These are phyloP conservation scores for Pogonocichla stellata DNA, from an alignment of 2,113 vertebrate genomes.

Conservation along the genomic window DNA sequence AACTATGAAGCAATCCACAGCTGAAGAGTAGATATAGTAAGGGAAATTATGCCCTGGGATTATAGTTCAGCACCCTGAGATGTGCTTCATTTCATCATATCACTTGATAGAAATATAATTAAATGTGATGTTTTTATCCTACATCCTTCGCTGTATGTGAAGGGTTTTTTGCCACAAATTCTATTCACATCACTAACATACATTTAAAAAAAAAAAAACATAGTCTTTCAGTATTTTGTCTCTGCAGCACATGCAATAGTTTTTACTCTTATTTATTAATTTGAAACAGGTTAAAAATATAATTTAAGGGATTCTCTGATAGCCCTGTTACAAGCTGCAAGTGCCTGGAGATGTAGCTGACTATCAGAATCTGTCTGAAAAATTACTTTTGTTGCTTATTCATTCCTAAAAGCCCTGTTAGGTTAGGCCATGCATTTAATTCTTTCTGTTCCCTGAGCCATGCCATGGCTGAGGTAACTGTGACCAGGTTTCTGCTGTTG, in stretches of 20 bases:
- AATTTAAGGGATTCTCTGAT: background rate
- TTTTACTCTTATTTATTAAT: background rate
- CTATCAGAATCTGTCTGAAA: background rate
- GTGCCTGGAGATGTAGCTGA: background rate
- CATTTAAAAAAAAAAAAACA: background rate
- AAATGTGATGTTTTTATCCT: background rate
- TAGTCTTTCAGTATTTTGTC: background rate
- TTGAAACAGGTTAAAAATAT: background rate
- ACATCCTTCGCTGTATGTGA: background rate
- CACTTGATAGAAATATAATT: background rate
- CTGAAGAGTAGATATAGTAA: background rate
- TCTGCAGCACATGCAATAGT: background rate
- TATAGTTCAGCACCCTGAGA: background rate
- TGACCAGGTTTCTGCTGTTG: background rate
- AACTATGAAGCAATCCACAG: background rate
- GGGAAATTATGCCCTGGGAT: background rate
- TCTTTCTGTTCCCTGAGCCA: background rate
- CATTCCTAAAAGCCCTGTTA: background rate
- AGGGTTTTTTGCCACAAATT: background rate
- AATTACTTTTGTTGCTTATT: background rate
- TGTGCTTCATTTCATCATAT: background rate
- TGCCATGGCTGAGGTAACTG: background rate
- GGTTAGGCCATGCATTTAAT: background rate
- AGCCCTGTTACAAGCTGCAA: accelerated
- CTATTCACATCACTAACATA: background rate